Base-by-base conservation (phyloP, 2,888 invertebrate species). In the Alitta virens region DNA sequence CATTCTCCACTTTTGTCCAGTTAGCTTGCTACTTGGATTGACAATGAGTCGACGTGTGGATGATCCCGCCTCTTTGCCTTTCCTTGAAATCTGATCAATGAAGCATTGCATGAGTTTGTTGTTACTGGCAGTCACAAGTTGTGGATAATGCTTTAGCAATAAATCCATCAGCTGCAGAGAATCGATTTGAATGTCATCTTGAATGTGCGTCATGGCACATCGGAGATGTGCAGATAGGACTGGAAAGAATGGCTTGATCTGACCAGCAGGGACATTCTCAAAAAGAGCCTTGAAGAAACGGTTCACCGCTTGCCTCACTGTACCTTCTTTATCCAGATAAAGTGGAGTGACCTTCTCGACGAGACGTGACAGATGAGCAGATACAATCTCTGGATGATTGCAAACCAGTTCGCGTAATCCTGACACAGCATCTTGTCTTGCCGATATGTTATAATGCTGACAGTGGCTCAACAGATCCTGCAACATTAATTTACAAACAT, bases 151-250 rank as follows among this genome's bases (percentile, higher is more conserved):
- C 46, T 86, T 84, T 16, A 92, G 80, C n/a, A 94, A 84, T 49
- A 89, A 85, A 75, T 94, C 93, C 21, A 95, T 83, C 68, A 93
- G 86, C 0, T 88, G 77, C 0, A 95, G 83, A 0, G 94, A 91
- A 80, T 93, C 93, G 77, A 91, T 90, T 77, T 92, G 91, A 66
- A 95, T 88, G 56, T 86, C 85, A 14, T 86, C 86, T 77, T 91
- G 87, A 63, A 95, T 90, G 74, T 94, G 91, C 0, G 93, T 94
- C 91, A 95, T 92, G 0, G 92, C 90, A 83, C 94, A 94, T 58
- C 89, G 87, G 53, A 94, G 81, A 79, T 92, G 91, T 1, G 91
- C 90, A 23, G 89, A 87, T 64, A 94, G 83, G 5, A 90, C 85
- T 65, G 89, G 87, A 76, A 90, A 90, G 78, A 91, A 92, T 12